These are phyloP conservation scores for Zootermopsis nevadensis DNA, from an alignment of 2,888 invertebrate genomes.

Conservation along the genomic window DNA sequence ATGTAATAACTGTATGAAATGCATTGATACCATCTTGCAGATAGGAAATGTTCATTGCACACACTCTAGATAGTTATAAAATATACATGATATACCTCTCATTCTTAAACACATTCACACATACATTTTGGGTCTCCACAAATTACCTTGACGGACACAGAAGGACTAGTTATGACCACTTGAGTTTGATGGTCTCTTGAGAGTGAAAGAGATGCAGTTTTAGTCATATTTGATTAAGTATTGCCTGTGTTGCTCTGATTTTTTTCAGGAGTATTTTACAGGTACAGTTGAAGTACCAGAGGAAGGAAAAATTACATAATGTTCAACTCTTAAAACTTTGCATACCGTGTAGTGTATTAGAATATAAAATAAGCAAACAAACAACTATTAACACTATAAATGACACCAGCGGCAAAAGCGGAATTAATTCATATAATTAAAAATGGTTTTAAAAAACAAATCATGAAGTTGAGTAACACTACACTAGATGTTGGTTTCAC, in stretches of 20 bases:
- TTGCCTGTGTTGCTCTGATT: background rate
- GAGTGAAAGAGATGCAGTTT: background rate
- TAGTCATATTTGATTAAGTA: background rate
- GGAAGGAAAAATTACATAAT: background rate
- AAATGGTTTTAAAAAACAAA: too few species aligned
- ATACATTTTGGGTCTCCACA: slow-evolving; percentile 13
- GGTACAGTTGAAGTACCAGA: background rate
- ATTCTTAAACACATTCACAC: slow-evolving; percentile 25
- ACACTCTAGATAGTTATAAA: slow-evolving; percentile 37
- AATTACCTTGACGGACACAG: slow-evolving; percentile 29
- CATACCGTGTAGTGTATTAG: too few species aligned
- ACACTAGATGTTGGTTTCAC: too few species aligned
- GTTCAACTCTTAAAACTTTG: too few species aligned
- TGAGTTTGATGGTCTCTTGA: slow-evolving; percentile 27
- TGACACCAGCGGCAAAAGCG: too few species aligned
- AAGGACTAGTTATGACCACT: slow-evolving; percentile 39
- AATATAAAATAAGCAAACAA: too few species aligned
- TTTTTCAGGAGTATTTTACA: background rate
- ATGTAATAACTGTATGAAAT: background rate
- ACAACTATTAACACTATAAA: too few species aligned
- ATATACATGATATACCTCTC: slow-evolving; percentile 37
- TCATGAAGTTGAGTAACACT: too few species aligned
- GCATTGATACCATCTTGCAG: slow-evolving; percentile 5
- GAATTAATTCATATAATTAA: too few species aligned
- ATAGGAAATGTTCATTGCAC: slow-evolving; percentile 24